Conservation (phyloP, 1,140 invertebrate genomes). For the Campodea augens region DNA sequence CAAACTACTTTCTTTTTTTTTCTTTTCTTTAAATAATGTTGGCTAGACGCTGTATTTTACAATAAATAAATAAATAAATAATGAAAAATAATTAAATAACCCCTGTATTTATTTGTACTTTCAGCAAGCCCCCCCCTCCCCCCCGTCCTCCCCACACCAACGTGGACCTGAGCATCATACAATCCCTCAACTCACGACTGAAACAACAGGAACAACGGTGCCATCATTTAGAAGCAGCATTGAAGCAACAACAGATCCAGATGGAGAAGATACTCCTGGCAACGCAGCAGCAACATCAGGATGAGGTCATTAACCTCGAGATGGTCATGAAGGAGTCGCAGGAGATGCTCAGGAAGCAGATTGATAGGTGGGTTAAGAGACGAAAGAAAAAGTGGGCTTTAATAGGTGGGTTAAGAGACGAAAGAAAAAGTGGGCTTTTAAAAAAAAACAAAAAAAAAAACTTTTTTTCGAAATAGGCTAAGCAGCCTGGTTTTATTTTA, state of each 20-base stretch:
- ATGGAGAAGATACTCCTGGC: slow-evolving; percentile 40
- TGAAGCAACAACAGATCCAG: slow-evolving; percentile 40
- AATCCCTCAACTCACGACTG: slow-evolving; percentile 27
- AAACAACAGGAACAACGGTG: slow-evolving; percentile 36
- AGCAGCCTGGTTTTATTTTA: too few relatives aligned
- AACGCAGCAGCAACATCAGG: slow-evolving; percentile 38
- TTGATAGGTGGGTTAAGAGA: slow-evolving; percentile 32
- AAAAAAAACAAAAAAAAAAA: too few relatives aligned
- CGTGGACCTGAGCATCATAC: slow-evolving; percentile 25
- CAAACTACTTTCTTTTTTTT: too few relatives aligned
- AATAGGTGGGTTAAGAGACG: too few relatives aligned
- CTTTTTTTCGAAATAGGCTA: too few relatives aligned
- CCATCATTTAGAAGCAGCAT: slow-evolving; percentile 34
- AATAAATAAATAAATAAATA: too few relatives aligned
- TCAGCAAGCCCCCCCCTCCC: slow-evolving; percentile 25
- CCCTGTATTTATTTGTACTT: neutral
- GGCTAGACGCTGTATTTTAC: too few relatives aligned
- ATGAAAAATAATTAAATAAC: too few relatives aligned
- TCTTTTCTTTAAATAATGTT: too few relatives aligned
- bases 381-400: too few relatives aligned
- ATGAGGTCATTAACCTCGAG: slow-evolving; percentile 35
- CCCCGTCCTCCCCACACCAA: too few relatives aligned
- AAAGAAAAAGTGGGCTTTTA: too few relatives aligned
- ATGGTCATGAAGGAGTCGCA: slow-evolving; percentile 34
- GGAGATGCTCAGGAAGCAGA: slow-evolving; percentile 40